A percentile compares a stretch with the other conserved stretches of the same genome.
Evolutionary conservation across 2,797 vertebrate genomes (phyloP).

Genomic region (Fringilla coelebs): DNA sequence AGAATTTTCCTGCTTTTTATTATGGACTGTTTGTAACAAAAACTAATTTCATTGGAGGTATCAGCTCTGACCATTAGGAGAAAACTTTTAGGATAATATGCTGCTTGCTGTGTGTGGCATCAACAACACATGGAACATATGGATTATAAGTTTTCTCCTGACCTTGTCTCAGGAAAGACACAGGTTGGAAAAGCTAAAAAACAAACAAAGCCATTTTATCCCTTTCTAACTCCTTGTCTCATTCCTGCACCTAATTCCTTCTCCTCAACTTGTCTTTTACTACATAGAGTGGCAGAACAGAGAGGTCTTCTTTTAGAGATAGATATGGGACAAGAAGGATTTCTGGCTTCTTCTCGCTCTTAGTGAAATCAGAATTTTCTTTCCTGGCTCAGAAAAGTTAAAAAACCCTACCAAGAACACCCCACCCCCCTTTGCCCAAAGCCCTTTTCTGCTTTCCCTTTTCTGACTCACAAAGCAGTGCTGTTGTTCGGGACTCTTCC

Average conservation of each 20-base stretch:
- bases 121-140: not conserved
- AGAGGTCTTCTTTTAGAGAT: not conserved
- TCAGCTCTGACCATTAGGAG: not conserved
- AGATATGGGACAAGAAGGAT: not conserved
- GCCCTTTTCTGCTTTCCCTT: not conserved
- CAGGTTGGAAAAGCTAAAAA: not conserved
- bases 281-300: not conserved
- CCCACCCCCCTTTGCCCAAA: not conserved
- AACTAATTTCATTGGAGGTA: not conserved
- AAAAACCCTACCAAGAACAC: fast-evolving
- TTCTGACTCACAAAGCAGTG: not conserved
- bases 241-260: not conserved
- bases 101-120: not conserved
- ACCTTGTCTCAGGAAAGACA: not conserved
- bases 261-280: not conserved
- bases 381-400: not conserved
- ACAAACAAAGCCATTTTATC: not conserved
- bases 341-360: not conserved
- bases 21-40: not conserved
- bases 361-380: not conserved
- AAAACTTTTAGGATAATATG: not conserved
- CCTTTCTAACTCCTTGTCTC: not conserved
- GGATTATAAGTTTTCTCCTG: not conserved
- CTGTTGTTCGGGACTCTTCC: not conserved
- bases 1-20: not conserved